Evolutionary conservation across 2,888 invertebrate genomes (phyloP).

Genomic region (Chrysodeixis includens): DNA sequence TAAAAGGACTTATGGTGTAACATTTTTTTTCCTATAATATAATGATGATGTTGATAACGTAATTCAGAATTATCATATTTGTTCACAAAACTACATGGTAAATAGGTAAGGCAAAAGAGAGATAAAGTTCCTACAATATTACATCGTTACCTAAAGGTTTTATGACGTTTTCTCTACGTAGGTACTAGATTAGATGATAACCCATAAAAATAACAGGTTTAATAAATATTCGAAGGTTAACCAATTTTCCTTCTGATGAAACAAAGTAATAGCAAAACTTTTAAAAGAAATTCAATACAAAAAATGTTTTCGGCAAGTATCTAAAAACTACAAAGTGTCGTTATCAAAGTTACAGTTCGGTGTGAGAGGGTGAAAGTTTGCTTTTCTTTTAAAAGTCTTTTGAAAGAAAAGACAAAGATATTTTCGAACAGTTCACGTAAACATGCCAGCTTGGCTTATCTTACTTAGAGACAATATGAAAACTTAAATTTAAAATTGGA

Average conservation of each 20-base stretch:
- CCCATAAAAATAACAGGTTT: neutral
- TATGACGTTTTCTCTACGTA: neutral
- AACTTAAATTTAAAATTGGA: neutral
- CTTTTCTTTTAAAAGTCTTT: slow-evolving; percentile 13
- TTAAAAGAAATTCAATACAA: slow-evolving; percentile 10
- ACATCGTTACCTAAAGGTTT: neutral
- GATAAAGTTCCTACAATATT: no score
- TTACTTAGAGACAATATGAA: slow-evolving; percentile 3
- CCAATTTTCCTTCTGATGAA: slow-evolving; percentile 17
- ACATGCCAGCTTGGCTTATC: slow-evolving; percentile 6
- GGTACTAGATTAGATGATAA: neutral
- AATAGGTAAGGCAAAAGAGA: neutral
- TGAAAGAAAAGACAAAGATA: slow-evolving; percentile 11
- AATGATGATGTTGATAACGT: no score
- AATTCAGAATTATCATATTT: neutral
- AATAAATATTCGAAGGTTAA: slow-evolving; percentile 3
- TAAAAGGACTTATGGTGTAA: no score
- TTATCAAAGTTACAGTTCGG: slow-evolving; percentile 12
- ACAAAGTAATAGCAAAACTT: slow-evolving; percentile 13
- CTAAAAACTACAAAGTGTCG: slow-evolving; percentile 12
- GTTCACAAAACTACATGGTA: neutral
- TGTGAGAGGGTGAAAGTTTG: slow-evolving; percentile 13
- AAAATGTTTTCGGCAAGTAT: neutral
- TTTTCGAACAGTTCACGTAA: slow-evolving; percentile 5
- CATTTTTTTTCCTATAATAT: no score